These are phyloP conservation scores for Urosaurus nigricauda DNA, from an alignment of 2,797 vertebrate genomes.

Conservation along the genomic window DNA sequence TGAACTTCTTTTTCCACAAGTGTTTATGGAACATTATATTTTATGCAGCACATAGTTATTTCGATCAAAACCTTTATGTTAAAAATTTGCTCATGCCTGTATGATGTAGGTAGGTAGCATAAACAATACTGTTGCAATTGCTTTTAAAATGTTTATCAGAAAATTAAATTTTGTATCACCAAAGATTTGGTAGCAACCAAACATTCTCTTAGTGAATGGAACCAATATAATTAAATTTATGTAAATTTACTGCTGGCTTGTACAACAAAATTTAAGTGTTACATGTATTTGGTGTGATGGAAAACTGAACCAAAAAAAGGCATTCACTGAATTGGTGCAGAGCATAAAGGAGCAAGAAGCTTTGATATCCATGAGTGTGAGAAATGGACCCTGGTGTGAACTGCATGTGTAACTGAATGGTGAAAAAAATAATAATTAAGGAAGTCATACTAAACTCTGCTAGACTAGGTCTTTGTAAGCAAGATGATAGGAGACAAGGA, in stretches of 20 bases:
- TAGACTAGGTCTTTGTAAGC: conserved; percentile 69
- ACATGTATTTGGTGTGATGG: conserved; percentile 20
- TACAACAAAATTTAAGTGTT: not conserved
- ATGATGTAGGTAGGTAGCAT: not conserved
- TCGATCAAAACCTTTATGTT: not conserved
- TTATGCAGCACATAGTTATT: not conserved
- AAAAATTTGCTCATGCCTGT: not conserved
- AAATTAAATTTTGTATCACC: not conserved
- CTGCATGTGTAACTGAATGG: conserved; percentile 41
- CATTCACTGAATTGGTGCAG: conserved; percentile 58
- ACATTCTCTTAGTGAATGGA: no score
- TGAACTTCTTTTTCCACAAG: not conserved
- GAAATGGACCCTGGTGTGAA: conserved; percentile 17
- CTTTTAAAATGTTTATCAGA: not conserved
- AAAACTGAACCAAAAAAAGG: conserved; percentile 46
- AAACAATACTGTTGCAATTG: not conserved
- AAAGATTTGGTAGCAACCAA: not conserved
- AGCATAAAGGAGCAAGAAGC: conserved; percentile 33
- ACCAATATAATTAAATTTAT: not conserved
- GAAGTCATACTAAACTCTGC: conserved; percentile 72
- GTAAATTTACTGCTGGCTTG: not conserved
- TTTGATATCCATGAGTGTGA: conserved; percentile 29
- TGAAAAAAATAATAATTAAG: conserved; percentile 71
- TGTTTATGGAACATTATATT: not conserved
- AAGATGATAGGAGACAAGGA: conserved; percentile 72